phyloP scores from a whole-genome alignment of 1,140 invertebrate species.

The Hylyphantes graminicola region DNA sequence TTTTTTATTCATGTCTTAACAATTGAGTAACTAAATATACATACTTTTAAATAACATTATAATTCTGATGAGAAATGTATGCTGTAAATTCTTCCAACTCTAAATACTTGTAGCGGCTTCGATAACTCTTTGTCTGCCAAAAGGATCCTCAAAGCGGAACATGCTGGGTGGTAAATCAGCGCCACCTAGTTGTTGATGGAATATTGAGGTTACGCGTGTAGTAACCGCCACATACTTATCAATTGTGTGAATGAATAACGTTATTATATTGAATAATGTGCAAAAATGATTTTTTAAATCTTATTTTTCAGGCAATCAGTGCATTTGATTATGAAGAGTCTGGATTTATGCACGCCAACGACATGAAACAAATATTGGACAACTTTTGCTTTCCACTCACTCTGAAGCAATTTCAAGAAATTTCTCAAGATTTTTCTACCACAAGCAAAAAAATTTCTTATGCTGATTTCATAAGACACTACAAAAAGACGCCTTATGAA shows the following conservation, averaged over 20 bases:
- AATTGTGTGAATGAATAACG: background rate
- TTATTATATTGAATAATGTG: background rate
- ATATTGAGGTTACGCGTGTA: too few species aligned
- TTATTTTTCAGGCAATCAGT: conserved; percentile 39
- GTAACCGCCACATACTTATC: background rate
- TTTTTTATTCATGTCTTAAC: too few species aligned
- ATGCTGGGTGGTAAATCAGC: too few species aligned
- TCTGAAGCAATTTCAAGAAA: conserved; percentile 17
- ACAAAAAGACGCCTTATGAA: conserved; percentile 46
- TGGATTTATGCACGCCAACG: conserved; percentile 11
- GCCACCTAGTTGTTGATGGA: too few species aligned
- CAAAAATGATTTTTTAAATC: background rate
- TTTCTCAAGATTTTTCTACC: conserved; percentile 1
- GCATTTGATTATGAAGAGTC: conserved; percentile 55
- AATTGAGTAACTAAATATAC: too few species aligned
- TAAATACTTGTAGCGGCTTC: too few species aligned
- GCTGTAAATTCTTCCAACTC: too few species aligned
- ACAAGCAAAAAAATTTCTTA: conserved; percentile 45
- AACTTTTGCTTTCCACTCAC: conserved; percentile 34
- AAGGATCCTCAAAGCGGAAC: too few species aligned
- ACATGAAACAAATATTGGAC: conserved; percentile 20
- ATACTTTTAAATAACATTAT: too few species aligned
- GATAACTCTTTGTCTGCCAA: too few species aligned
- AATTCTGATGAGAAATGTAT: too few species aligned
- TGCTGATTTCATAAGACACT: conserved; percentile 14